phyloP scores from a whole-genome alignment of 2,888 invertebrate genomes.

The Apeira syringaria region DNA sequence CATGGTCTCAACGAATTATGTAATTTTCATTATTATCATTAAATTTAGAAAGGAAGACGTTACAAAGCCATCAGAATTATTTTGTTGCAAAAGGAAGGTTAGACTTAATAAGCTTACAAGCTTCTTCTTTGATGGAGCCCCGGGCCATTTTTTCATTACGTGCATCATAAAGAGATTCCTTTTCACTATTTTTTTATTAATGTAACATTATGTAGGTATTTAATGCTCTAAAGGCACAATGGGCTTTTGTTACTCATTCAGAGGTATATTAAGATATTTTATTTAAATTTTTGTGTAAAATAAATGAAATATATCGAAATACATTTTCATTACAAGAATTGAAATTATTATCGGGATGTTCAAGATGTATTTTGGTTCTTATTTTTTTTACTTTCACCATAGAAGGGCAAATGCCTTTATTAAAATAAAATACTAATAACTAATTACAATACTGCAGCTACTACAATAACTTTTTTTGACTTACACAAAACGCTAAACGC shows the following conservation, averaged over 20 bases:
- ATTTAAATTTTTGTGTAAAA: too few species aligned
- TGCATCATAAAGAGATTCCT: slow-evolving; percentile 61
- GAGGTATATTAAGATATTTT: slow-evolving; percentile 13
- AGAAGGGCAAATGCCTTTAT: too few species aligned
- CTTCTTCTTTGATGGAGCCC: slow-evolving; percentile 58
- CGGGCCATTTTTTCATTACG: slow-evolving; percentile 68
- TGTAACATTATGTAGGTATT: slow-evolving; percentile 46
- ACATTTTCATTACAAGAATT: too few species aligned
- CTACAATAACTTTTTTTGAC: too few species aligned
- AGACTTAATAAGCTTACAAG: slow-evolving; percentile 68
- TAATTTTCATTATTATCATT: slow-evolving; percentile 38
- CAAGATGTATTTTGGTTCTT: too few species aligned
- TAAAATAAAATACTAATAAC: too few species aligned
- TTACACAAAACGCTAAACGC: too few species aligned
- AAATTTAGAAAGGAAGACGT: slow-evolving; percentile 35
- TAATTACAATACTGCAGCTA: too few species aligned
- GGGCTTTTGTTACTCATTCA: slow-evolving; percentile 48
- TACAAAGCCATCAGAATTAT: slow-evolving; percentile 42
- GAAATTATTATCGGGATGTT: too few species aligned
- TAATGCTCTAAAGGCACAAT: slow-evolving; percentile 46
- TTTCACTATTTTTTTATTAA: slow-evolving; percentile 49
- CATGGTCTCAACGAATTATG: slow-evolving; percentile 22
- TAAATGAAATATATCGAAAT: too few species aligned
- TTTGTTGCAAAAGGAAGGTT: slow-evolving; percentile 48
- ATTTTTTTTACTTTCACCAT: too few species aligned